A percentile compares a stretch with the other conserved stretches of the same genome.
These are phyloP conservation scores for Chaenodraco wilsoni DNA, from an alignment of 2,797 vertebrate genomes.

Conservation along the genomic window DNA sequence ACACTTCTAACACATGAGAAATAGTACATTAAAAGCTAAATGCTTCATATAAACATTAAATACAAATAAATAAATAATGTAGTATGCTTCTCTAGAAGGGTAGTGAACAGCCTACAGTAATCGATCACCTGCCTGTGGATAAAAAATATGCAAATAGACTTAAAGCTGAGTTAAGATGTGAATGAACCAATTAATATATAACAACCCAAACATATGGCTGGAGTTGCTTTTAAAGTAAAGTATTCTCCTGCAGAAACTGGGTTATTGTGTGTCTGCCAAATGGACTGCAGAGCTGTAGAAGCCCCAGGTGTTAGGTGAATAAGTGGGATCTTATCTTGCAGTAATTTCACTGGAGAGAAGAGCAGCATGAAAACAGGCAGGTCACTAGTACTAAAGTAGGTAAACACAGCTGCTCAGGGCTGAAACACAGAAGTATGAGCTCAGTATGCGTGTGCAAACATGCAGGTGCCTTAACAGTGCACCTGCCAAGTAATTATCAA, in stretches of 20 bases:
- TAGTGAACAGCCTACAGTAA: not conserved
- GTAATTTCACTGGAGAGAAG: slow-evolving; percentile 7
- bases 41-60: not conserved
- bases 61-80: not conserved
- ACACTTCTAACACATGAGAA: not conserved
- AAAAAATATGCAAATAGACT: not conserved
- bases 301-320: not conserved
- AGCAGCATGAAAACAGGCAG: not conserved
- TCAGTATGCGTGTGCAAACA: slow-evolving; percentile 13
- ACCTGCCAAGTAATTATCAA: not conserved
- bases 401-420: slow-evolving; percentile 31
- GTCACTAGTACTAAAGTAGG: not conserved
- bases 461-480: not conserved
- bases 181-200: not conserved
- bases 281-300: slow-evolving; percentile 1
- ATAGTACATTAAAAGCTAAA: not conserved
- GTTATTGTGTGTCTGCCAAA: not conserved
- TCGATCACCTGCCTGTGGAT: no score
- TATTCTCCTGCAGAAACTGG: not conserved
- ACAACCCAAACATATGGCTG: not conserved
- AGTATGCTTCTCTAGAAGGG: not conserved
- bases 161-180: not conserved
- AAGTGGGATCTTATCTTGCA: not conserved
- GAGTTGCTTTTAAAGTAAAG: not conserved
- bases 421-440: slow-evolving; percentile 1